phyloP scores from a whole-genome alignment of 2,888 invertebrate genomes.

The Arenicola marina region DNA sequence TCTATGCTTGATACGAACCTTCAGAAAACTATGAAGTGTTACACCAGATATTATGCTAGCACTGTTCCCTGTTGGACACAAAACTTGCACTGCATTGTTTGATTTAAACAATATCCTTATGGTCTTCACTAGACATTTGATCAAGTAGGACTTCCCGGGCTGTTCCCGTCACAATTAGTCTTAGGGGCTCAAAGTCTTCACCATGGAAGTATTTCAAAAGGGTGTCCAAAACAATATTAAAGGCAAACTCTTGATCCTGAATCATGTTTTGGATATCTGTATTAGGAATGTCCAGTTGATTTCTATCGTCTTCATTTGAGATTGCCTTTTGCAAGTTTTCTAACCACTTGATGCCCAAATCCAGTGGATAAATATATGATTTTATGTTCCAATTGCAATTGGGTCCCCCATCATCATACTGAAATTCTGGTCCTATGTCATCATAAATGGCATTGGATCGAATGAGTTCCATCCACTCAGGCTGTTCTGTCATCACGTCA shows the following conservation, averaged over 20 bases:
- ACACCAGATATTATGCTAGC: too few species aligned
- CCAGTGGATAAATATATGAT: conserved; percentile 13
- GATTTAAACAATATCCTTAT: neutral
- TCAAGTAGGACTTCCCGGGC: conserved; percentile 4
- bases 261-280: conserved; percentile 26
- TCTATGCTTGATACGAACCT: neutral
- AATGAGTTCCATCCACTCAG: conserved; percentile 32
- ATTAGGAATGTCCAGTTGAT: conserved; percentile 19
- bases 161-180: conserved; percentile 1
- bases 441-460: conserved; percentile 15
- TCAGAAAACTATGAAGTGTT: conserved; percentile 10
- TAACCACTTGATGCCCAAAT: conserved; percentile 18
- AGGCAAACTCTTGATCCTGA: conserved; percentile 13
- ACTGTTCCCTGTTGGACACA: conserved; percentile 5
- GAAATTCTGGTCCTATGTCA: conserved; percentile 13
- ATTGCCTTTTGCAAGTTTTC: conserved; percentile 6
- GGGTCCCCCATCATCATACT: conserved; percentile 37
- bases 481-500: conserved; percentile 8
- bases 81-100: neutral
- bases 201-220: neutral
- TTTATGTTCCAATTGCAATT: conserved; percentile 21
- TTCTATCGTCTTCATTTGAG: neutral
- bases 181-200: neutral
- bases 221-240: neutral
- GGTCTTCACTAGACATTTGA: conserved; percentile 4